Percentiles rank a stretch among this genome's conserved stretches.
These are phyloP conservation scores for Erpobdella octoculata DNA, from an alignment of 2,888 invertebrate genomes.

Conservation along the genomic window DNA sequence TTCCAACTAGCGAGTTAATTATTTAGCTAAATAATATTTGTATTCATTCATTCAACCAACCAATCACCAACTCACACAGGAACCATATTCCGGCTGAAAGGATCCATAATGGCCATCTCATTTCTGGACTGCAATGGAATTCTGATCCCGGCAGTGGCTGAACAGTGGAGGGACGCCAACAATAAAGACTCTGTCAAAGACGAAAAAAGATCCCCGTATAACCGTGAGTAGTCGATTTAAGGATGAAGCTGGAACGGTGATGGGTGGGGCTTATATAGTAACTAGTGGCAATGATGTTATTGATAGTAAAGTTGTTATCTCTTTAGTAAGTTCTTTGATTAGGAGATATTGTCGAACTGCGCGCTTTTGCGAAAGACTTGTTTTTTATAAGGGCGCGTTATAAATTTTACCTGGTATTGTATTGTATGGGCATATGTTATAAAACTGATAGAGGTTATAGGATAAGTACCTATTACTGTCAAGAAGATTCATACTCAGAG, in stretches of 20 bases:
- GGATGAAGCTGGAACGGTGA: background rate
- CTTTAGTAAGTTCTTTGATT: no score
- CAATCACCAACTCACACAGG: no score
- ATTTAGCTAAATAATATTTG: no score
- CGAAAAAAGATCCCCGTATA: constrained; percentile 31
- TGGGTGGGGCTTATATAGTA: background rate
- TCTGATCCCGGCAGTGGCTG: constrained; percentile 78
- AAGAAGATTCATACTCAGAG: no score
- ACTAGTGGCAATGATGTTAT: background rate
- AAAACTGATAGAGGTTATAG: background rate
- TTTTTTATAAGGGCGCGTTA: no score
- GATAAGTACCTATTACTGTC: no score
- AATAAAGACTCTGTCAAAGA: constrained; percentile 53
- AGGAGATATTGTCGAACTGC: no score
- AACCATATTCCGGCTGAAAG: constrained; percentile 89
- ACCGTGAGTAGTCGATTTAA: constrained; percentile 29
- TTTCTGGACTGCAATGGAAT: constrained; percentile 92
- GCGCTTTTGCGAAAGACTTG: no score
- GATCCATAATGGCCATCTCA: constrained; percentile 83
- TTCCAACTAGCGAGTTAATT: no score
- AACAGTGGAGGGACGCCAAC: constrained; percentile 73
- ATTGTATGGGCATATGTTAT: no score
- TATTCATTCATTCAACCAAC: no score
- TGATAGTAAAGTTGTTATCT: background rate
- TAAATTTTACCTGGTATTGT: background rate